These are phyloP conservation scores for Tanytarsus gracilentus DNA, from an alignment of 2,888 invertebrate genomes.

Conservation along the genomic window DNA sequence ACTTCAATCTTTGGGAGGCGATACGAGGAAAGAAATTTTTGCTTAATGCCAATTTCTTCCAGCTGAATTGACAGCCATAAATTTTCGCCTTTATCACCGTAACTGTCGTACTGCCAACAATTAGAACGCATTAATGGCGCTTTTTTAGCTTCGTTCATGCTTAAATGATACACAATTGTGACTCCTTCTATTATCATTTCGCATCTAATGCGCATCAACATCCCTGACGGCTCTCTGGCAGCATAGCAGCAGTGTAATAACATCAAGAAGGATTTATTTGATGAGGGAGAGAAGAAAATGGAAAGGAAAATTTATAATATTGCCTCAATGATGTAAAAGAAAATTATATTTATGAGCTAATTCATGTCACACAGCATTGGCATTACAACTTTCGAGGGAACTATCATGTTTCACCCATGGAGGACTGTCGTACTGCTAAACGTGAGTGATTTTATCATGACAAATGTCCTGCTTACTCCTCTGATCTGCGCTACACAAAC, in stretches of 20 bases:
- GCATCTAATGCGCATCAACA: background rate
- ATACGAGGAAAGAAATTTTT: no score
- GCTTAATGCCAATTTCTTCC: no score
- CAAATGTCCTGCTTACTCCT: no score
- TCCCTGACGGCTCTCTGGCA: background rate
- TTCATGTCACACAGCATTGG: no score
- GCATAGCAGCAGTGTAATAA: background rate
- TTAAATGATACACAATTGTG: background rate
- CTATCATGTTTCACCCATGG: no score
- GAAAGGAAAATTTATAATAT: background rate
- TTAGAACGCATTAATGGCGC: conserved; percentile 8
- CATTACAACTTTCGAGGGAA: no score
- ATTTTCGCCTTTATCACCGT: conserved; percentile 9
- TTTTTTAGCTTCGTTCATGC: background rate
- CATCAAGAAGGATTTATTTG: conserved; percentile 14
- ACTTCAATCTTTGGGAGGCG: no score
- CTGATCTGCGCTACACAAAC: no score
- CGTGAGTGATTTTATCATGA: no score
- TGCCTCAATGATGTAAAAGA: conserved; percentile 15
- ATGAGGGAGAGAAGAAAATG: conserved; percentile 13
- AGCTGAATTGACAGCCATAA: conserved; percentile 17
- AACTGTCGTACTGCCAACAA: conserved; percentile 5
- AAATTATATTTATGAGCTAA: conserved; percentile 19
- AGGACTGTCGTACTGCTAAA: no score
- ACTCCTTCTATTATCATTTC: background rate